phyloP scores from a whole-genome alignment of 1,140 invertebrate species.

The Odontomachus brunneus region DNA sequence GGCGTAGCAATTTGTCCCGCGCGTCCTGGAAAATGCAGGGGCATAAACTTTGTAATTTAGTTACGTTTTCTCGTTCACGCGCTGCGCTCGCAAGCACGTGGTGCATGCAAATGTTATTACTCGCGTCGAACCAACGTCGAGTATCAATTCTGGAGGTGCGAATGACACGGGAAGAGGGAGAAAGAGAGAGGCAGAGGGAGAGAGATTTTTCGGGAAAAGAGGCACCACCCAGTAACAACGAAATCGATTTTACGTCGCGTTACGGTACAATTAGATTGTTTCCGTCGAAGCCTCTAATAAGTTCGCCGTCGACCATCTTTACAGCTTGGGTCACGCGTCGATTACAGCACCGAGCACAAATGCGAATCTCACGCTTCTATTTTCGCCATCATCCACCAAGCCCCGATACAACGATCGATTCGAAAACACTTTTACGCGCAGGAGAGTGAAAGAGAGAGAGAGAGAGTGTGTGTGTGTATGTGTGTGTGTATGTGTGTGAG shows the following conservation, averaged over 20 bases:
- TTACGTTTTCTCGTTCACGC: conserved; percentile 66
- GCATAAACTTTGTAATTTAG: conserved; percentile 70
- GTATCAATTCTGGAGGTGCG: conserved; percentile 66
- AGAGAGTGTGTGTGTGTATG: no score
- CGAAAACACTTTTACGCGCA: not conserved
- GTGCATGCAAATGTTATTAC: conserved; percentile 71
- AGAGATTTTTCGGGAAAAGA: not conserved
- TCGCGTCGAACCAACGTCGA: conserved; percentile 64
- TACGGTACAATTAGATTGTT: conserved; percentile 24
- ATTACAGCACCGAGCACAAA: not conserved
- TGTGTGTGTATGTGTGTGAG: no score
- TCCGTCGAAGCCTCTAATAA: not conserved
- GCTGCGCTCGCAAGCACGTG: conserved; percentile 48
- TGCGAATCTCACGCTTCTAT: conserved; percentile 13
- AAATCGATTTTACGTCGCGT: conserved; percentile 43
- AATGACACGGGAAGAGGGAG: conserved; percentile 30
- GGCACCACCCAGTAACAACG: not conserved
- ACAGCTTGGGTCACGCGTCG: not conserved
- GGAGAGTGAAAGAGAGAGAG: no score
- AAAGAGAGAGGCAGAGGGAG: conserved; percentile 13
- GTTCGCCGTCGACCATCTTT: not conserved
- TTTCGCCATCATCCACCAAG: not conserved
- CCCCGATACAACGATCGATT: not conserved
- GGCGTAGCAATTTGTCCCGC: conserved; percentile 68
- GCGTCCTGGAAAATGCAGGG: conserved; percentile 61